Evolutionary conservation across 30 jellyfish, hydroid and myxozoan genomes (phyloP).

Genomic region (Rhopilema esculentum): DNA sequence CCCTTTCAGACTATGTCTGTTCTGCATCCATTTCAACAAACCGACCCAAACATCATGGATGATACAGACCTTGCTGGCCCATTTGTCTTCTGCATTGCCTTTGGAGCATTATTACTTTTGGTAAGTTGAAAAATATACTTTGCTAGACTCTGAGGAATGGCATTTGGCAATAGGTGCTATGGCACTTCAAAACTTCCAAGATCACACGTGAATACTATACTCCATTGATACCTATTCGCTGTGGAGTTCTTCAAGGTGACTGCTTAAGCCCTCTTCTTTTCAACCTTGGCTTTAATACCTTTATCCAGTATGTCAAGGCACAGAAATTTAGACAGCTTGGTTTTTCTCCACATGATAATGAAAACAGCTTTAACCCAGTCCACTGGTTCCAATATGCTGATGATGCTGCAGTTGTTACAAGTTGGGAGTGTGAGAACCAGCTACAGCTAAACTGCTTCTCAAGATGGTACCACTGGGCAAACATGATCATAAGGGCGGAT

Average conservation of each 20-base stretch:
- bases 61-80: conserved; percentile 99
- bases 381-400: conserved; percentile 50
- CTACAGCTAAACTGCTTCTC: conserved; percentile 32
- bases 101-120: conserved; percentile 92
- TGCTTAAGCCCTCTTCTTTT: conserved; percentile 39
- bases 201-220: conserved; percentile 4
- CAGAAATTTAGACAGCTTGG: conserved; percentile 31
- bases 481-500: conserved; percentile 19
- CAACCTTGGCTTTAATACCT: conserved; percentile 29
- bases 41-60: conserved; percentile 96
- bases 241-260: conserved; percentile 45
- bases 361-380: background rate
- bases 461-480: conserved; percentile 38
- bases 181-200: conserved; percentile 21
- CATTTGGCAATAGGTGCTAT: too few species aligned
- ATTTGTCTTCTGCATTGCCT: conserved; percentile 91
- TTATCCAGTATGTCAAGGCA: conserved; percentile 19
- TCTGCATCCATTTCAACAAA: conserved; percentile 85
- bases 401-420: conserved; percentile 35
- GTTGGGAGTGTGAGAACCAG: conserved; percentile 17
- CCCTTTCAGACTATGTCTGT: conserved; percentile 90
- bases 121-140: conserved; percentile 39
- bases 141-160: background rate
- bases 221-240: background rate
- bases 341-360: background rate